Base-by-base conservation (phyloP, 2,888 invertebrate genomes). In the Saturnia japonica region DNA sequence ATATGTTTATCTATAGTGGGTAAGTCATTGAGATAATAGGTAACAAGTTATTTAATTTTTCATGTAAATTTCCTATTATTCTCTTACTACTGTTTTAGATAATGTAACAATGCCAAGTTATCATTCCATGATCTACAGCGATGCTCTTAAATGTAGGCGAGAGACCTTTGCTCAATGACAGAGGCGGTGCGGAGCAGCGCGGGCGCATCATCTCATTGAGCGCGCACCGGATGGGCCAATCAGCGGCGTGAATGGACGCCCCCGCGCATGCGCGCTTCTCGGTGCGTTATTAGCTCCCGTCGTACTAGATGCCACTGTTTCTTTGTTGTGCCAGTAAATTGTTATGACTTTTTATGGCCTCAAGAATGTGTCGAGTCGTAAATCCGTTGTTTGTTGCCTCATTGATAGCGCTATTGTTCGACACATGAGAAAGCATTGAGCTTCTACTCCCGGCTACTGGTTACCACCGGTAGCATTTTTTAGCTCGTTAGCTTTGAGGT, bases 241-340 rank as follows among this genome's bases (percentile, higher is more conserved):
- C 94, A 93, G 91, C 92, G 85, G 84, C 91, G 91, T 93, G 93
- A 93, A 94, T 93, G 93, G 91, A 88, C 94, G 93, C 93, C 93
- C 90, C 93, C 93, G 92, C 91, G 86, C 82, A 77, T 83, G 85
- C 85, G 83, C 81, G 85, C 83, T 82, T 86, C 85, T 83, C 82
- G 76, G 83, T 82, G 87, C 87, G 85, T 86, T 89, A 87, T 90
- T 90, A 90, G 86, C 90, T 90, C 85, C 88, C 88, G 71, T 62
- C 71, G 89, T 89, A 91, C 88, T 89, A 89, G 84, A 82, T 88
- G 85, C 89, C 83, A 83, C 88, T 85, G 87, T 86, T 88, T 88
- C 91, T 92, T 93, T 93, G 92, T 93, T 91, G 86, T 86, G 85
- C 82, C 85, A 83, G 86, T 89, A 88, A 90, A 91, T 90, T 92